phyloP scores from a whole-genome alignment of 1,140 invertebrate species.

The Trialeurodes vaporariorum region DNA sequence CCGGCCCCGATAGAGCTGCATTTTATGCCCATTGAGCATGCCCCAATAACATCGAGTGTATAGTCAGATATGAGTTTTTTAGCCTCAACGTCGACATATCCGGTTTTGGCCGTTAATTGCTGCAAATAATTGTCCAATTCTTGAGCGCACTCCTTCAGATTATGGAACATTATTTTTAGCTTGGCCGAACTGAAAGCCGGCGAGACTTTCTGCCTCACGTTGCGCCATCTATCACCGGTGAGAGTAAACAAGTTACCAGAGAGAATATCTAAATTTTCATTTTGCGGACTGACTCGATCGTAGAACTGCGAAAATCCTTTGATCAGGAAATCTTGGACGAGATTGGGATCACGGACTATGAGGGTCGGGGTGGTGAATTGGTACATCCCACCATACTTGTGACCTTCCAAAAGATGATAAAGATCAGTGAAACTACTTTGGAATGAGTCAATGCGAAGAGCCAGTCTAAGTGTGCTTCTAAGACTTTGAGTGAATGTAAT shows the following conservation, averaged over 20 bases:
- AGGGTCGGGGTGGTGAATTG: constrained; percentile 37
- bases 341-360: constrained; percentile 41
- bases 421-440: constrained; percentile 18
- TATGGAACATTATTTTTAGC: constrained; percentile 35
- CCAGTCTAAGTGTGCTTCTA: constrained; percentile 37
- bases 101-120: no score
- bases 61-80: no score
- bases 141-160: constrained; percentile 1
- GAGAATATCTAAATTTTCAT: constrained; percentile 29
- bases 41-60: no score
- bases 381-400: constrained; percentile 30
- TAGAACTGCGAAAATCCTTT: constrained; percentile 44
- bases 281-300: constrained; percentile 32
- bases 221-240: constrained; percentile 33
- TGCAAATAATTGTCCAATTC: no score
- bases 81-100: no score
- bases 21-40: no score
- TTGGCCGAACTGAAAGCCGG: constrained; percentile 37
- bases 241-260: constrained; percentile 34
- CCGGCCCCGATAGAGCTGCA: no score
- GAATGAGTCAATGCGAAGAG: constrained; percentile 25
- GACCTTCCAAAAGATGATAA: constrained; percentile 15
- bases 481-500: constrained; percentile 6
- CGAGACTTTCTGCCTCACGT: constrained; percentile 32
- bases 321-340: constrained; percentile 45